Conservation (phyloP, 1,140 invertebrate genomes). For the Anastrepha obliqua region DNA sequence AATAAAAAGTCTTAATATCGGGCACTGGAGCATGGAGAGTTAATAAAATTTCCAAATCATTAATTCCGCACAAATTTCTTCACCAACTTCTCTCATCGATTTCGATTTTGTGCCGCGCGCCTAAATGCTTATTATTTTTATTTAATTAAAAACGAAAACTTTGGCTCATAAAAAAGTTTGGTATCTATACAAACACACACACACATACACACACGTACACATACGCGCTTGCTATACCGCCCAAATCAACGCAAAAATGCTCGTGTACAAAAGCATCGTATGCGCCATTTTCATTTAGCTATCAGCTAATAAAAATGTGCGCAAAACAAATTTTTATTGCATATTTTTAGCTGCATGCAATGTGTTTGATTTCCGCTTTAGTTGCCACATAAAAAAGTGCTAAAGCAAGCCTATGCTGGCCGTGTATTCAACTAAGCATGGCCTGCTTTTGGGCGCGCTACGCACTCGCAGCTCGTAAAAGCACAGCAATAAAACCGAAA, state of each 20-base stretch:
- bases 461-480: background rate
- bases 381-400: background rate
- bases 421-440: background rate
- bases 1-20: background rate
- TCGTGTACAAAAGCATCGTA: too few relatives aligned
- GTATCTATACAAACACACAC: background rate
- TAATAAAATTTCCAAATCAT: conserved; percentile 6
- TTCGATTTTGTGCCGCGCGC: conserved; percentile 58
- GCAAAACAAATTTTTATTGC: conserved; percentile 53
- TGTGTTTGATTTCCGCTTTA: conserved; percentile 34
- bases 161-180: conserved; percentile 16
- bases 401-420: background rate
- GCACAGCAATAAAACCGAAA: background rate
- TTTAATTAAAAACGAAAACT: conserved; percentile 55
- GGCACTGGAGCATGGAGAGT: background rate
- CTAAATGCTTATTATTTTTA: conserved; percentile 52
- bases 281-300: background rate
- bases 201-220: background rate
- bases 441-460: conserved; percentile 3
- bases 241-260: too few relatives aligned
- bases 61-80: background rate
- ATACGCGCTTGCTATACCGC: background rate
- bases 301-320: conserved; percentile 33
- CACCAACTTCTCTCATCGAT: background rate
- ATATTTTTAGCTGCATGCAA: conserved; percentile 47